Evolutionary conservation across 2,888 invertebrate genomes (phyloP).

Genomic region (Drosophila flavopinicola): DNA sequence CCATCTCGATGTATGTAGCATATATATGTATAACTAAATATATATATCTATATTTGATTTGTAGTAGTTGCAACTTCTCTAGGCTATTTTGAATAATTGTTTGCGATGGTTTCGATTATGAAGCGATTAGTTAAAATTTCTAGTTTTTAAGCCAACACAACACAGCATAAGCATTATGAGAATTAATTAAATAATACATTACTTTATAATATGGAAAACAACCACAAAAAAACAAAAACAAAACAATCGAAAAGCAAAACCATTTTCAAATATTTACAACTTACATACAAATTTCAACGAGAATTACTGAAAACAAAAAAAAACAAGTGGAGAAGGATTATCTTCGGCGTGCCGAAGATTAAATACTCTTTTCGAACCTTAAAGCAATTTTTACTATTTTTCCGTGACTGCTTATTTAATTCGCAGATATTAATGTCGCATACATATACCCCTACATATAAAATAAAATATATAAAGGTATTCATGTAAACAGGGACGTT

Average conservation of each 20-base stretch:
- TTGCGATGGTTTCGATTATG: conserved; percentile 72
- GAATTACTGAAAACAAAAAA: conserved; percentile 59
- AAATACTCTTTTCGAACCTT: too few species aligned
- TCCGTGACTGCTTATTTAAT: too few species aligned
- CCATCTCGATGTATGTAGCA: conserved; percentile 73
- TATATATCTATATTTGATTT: conserved; percentile 55
- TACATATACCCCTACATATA: too few species aligned
- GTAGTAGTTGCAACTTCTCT: conserved; percentile 75
- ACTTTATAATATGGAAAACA: conserved; percentile 53
- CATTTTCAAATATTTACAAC: conserved; percentile 76
- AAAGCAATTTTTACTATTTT: too few species aligned
- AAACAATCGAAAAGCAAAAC: conserved; percentile 49
- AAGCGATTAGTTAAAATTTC: conserved; percentile 76
- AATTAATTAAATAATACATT: conserved; percentile 56
- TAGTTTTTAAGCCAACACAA: conserved; percentile 64
- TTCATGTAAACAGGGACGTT: too few species aligned
- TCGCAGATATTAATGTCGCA: too few species aligned
- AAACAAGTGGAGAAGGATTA: too few species aligned
- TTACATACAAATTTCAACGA: conserved; percentile 74
- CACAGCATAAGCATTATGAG: conserved; percentile 62
- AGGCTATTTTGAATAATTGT: conserved; percentile 76
- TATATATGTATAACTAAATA: conserved; percentile 33
- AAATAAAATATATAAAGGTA: too few species aligned
- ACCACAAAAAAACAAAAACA: conserved; percentile 24
- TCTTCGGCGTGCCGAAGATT: too few species aligned